Base-by-base conservation (phyloP, 2,888 invertebrate species). In the Neoascia interrupta region DNA sequence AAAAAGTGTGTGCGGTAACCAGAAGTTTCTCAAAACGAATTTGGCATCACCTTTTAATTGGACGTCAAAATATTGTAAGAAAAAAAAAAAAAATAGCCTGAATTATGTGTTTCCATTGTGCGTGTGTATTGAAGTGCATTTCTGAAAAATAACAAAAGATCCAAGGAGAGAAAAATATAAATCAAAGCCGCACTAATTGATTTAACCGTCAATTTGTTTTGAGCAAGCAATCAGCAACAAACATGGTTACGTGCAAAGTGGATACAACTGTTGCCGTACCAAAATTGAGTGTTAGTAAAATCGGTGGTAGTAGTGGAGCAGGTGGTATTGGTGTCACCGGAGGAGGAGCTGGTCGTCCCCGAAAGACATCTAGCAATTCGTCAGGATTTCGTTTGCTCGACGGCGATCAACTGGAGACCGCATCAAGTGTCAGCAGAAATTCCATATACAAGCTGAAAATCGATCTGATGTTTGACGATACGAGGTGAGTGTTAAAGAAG, bases 381-480 rank as follows among this genome's bases (percentile, higher is more conserved):
- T 89, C 89, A 53, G 88, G 87, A 80, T 87, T 88, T 82, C 87
- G 89, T 72, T 86, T 89, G 63, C 83, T 89, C 80, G 89, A 88
- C 81, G 84, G 85, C 80, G 88, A 89, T 83, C 88, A 88, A 81
- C 84, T 87, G 83, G 89, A 89, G 76, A 85, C 86, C 21, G 84
- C 86, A 68, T 89, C 89, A 41, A 89, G 87, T 83, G 85, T 88
- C 81, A 89, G 89, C 82, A 85, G 88, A 64, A 92, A 93, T 84
- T 93, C 94, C 68, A 90, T 93, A 72, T 95, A 95, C 89, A 95
- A 95, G 88, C 93, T 94, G 85, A 93, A 94, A 87, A 96, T 96
- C 85, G 96, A 96, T 89, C 92, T 95, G 18, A 93, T 96, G 89
- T 96, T 96, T 89, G 94, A 93, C 84, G 94, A 94, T 85, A 90